Base-by-base conservation (phyloP, 1,140 invertebrate species). In the Colletes gigas region DNA sequence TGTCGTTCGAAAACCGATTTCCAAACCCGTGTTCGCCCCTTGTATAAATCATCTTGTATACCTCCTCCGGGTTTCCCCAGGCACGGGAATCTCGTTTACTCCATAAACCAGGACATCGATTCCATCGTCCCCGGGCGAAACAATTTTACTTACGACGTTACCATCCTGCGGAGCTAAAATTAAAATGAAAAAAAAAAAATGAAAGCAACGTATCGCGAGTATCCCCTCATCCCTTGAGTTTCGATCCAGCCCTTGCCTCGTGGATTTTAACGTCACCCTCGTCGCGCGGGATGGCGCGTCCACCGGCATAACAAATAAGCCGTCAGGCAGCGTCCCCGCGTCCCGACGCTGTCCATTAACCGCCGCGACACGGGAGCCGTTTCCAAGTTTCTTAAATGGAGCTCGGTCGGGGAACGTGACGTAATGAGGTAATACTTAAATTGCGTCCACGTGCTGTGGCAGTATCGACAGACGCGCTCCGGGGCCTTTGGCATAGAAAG, bases 391-490 rank as follows among this genome's bases (percentile, higher is more conserved):
- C 73, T 73, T 67, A 59, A 74, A 78, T 62, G 68, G 65, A 81
- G 71, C 17, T 2, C 41, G 66, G 77, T 50, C 30, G 30, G 63
- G 57, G 67, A 50, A 71, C 72, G 84, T 81, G 86, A 82, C 86
- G 83, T 88, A 88, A 88, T 84, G 82, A 84, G 83, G 86, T 82
- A 87, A 88, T 84, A 82, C 84, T 86, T 86, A 86, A 86, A 83
- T 80, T 81, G 76, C 73, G 52, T 85, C 62, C 86, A 81, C 80
- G 62, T 77, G 83, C 66, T 44, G 44, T 75, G 77, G 78, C 74
- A 78, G 70, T 83, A 87, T 87, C 86, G 82, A 87, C 84, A 87
- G 84, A 74, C 55, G 52, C 17, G 41, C n/a, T 10, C 52, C 10
- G 19, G 30, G 15, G 68, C 63, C 72, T 81, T 63, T 69, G 85